A percentile compares a stretch with the other conserved stretches of the same genome.
Conservation (phyloP, 2,888 invertebrate species). For the Lysandra bellargus region DNA sequence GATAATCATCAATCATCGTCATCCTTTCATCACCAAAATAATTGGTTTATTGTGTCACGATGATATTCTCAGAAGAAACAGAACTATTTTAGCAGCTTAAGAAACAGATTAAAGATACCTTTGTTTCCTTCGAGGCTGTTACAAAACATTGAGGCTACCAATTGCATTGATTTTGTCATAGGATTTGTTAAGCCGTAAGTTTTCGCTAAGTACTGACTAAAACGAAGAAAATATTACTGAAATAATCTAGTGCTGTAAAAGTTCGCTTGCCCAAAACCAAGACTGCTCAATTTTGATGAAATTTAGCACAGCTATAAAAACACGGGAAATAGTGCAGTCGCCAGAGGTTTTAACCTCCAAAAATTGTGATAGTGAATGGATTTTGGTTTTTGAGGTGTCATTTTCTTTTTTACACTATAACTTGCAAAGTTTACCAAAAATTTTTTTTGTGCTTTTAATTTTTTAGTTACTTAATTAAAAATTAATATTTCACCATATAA, state of each 20-base stretch:
- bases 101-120: constrained; percentile 14
- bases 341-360: too few relatives aligned
- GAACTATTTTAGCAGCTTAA: neutral
- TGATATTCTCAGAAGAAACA: neutral
- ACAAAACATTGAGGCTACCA: neutral
- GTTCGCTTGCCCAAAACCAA: neutral
- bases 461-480: too few relatives aligned
- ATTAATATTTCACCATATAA: too few relatives aligned
- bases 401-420: too few relatives aligned
- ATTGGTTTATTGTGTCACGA: constrained; percentile 20
- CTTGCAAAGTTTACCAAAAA: too few relatives aligned
- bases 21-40: neutral
- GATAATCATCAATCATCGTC: neutral
- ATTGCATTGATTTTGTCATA: neutral
- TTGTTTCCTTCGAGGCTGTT: neutral
- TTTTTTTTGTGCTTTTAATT: too few relatives aligned
- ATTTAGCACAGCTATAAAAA: too few relatives aligned
- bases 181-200: neutral
- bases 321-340: too few relatives aligned
- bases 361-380: too few relatives aligned
- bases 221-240: neutral
- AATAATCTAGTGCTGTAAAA: neutral
- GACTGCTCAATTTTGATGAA: neutral
- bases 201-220: neutral
- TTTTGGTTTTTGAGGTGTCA: too few relatives aligned